Percentiles rank a stretch among this genome's conserved stretches.
These are phyloP conservation scores for Drosophila acutilabella DNA, from an alignment of 2,888 invertebrate species.

Conservation along the genomic window DNA sequence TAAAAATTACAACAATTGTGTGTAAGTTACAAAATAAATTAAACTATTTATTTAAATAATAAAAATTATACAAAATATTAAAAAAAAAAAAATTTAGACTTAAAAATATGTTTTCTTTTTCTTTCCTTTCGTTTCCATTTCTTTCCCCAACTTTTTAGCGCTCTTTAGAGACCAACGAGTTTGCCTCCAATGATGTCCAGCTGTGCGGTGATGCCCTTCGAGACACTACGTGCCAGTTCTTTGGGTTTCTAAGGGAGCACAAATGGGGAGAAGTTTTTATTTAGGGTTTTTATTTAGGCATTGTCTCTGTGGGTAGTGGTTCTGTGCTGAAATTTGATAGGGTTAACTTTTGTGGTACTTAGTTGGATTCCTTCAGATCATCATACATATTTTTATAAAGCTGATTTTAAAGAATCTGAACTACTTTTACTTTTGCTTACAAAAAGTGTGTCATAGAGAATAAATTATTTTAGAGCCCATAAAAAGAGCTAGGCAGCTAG, in stretches of 20 bases:
- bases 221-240: conserved; percentile 80
- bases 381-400: too few relatives aligned
- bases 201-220: conserved; percentile 83
- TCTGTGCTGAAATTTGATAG: background rate
- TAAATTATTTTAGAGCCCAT: too few relatives aligned
- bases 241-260: conserved; percentile 78
- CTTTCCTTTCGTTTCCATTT: background rate
- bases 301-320: background rate
- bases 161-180: conserved; percentile 82
- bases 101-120: background rate
- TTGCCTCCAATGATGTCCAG: conserved; percentile 83
- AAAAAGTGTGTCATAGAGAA: too few relatives aligned
- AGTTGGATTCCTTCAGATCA: too few relatives aligned
- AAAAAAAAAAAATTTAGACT: conserved; percentile 32
- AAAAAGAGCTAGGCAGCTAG: too few relatives aligned
- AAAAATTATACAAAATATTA: conserved; percentile 50
- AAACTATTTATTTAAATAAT: conserved; percentile 79
- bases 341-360: too few relatives aligned
- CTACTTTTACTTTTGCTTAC: too few relatives aligned
- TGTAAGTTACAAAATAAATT: conserved; percentile 76
- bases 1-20: conserved; percentile 47
- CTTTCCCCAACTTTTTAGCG: too few relatives aligned
- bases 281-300: background rate
- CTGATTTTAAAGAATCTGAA: too few relatives aligned
- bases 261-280: background rate